Evolutionary conservation across 2,888 invertebrate species (phyloP), one percentile per base, ranked within the genome.

Genomic region (Kryphioiulus occultus): DNA sequence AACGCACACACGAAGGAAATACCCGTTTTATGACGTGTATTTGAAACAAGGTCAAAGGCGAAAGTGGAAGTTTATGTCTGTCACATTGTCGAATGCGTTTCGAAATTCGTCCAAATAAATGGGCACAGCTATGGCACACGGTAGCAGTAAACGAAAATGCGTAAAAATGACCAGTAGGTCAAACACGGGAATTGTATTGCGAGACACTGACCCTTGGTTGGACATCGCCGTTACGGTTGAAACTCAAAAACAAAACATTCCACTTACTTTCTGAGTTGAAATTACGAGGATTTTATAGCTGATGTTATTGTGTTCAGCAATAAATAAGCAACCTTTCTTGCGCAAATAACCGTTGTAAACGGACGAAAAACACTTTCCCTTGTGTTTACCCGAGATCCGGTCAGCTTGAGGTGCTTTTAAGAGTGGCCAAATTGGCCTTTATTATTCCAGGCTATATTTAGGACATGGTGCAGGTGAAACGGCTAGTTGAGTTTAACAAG

Each of bases 111-210:
- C 68, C 68, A 26, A 68, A 26, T 12, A 26, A 68, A 68, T 12
- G 68, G 26, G 68, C 68, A 26, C 68, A 26, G n/a, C 26, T n/a
- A 68, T 12, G n/a, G n/a, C 26, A 68, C 68, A n/a, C 53, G 2
- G 19, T 68, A 26, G 68, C n/a, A 68, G n/a, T 68, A 68, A 68
- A 22, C n/a, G 4, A n/a, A 59, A 59, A 59, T 59, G n/a, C 59
- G 22, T 59, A 59, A 59, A 59, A 68, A 68, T 68, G n/a, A 68
- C 68, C 68, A 68, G 68, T 68, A 26, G 68, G 68, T 68, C 68
- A 68, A 68, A 68, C 26, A 68, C 7, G 68, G 7, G 68, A 68
- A 26, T 68, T 68, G 26, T 26, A 22, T 68, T 68, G 68, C 68
- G 12, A n/a, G 26, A 68, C 68, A 68, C 68, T 68, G 68, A 68